Conservation (phyloP, 2,797 vertebrate species). For the Sciaenops ocellatus region DNA sequence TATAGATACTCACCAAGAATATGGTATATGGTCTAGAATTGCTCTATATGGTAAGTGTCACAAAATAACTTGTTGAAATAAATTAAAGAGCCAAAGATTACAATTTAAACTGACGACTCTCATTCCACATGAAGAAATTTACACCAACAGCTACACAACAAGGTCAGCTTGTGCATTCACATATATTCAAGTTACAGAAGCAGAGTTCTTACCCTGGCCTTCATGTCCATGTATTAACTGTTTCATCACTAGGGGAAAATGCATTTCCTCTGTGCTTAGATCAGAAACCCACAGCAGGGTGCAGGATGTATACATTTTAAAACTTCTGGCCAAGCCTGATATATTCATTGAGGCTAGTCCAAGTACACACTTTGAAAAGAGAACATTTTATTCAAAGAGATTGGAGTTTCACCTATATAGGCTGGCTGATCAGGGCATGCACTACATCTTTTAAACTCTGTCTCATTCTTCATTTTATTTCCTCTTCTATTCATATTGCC, state of each 20-base stretch:
- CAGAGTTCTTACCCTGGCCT: background rate
- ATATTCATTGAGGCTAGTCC: constrained; percentile 49
- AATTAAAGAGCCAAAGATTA: constrained; percentile 4
- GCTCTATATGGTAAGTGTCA: no score
- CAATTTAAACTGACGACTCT: constrained; percentile 12
- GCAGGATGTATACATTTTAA: constrained; percentile 29
- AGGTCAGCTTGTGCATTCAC: background rate
- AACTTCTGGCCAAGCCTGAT: constrained; percentile 38
- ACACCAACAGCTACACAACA: background rate
- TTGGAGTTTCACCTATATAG: constrained; percentile 46
- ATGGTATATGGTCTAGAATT: no score
- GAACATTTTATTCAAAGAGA: constrained; percentile 63
- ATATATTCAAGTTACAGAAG: background rate
- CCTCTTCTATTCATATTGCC: constrained; percentile 44
- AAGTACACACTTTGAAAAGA: constrained; percentile 39
- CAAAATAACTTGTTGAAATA: no score
- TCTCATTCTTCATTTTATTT: constrained; percentile 48
- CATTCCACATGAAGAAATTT: background rate
- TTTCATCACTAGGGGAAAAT: constrained; percentile 6
- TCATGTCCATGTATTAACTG: constrained; percentile 2
- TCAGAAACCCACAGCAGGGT: constrained; percentile 11
- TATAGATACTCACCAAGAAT: no score
- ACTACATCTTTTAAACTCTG: constrained; percentile 52
- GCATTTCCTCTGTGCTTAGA: background rate
- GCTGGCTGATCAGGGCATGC: constrained; percentile 38